Conservation (phyloP, 1,140 invertebrate species). For the Vanessa atalanta region DNA sequence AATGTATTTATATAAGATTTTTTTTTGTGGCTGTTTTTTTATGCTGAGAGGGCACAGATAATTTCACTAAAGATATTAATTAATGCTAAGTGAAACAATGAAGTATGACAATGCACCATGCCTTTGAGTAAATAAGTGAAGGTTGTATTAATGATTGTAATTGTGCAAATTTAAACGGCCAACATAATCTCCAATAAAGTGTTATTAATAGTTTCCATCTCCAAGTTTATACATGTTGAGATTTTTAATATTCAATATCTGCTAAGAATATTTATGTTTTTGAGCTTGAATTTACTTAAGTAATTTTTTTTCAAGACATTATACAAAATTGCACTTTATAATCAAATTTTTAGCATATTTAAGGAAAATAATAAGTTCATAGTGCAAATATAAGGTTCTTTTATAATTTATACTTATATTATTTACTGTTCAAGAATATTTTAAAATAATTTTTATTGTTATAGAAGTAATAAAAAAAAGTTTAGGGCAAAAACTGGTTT, state of each 20-base stretch:
- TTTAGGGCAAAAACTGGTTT: no score
- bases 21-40: no score
- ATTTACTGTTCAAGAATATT: no score
- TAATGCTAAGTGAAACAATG: neutral
- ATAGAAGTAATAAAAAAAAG: no score
- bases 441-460: no score
- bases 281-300: neutral
- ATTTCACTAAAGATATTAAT: neutral
- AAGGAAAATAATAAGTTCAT: neutral
- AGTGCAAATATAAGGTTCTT: no score
- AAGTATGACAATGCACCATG: neutral
- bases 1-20: no score
- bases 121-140: conserved; percentile 4
- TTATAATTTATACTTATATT: no score
- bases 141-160: conserved; percentile 16
- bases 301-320: neutral
- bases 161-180: conserved; percentile 11
- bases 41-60: no score
- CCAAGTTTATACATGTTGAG: neutral
- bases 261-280: neutral
- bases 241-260: neutral
- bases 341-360: no score
- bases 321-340: neutral
- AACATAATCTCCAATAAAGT: neutral
- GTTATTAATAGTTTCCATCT: neutral